phyloP scores from a whole-genome alignment of 2,113 vertebrate species.

The Rattus norvegicus region GRCr8 NC_086030.1:28957501-28958000 shows the following conservation, averaged over 20 bases:
- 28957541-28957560: neutral
- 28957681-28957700: too few species aligned
- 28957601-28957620: neutral
- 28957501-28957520: neutral
- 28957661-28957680: neutral
- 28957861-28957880: neutral
- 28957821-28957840: neutral
- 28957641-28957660: neutral
- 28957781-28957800: neutral
- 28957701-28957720: neutral
- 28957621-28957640: neutral
- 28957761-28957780: neutral
- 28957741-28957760: neutral
- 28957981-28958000: too few species aligned
- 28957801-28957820: neutral
- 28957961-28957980: neutral
- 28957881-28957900: neutral
- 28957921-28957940: neutral
- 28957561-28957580: neutral
- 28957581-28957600: neutral
- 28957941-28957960: neutral
- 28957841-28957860: neutral
- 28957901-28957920: neutral
- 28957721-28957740: neutral
- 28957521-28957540: neutral